A percentile compares a stretch with the other conserved stretches of the same genome.
Conservation (phyloP, 2,888 invertebrate species). For the Coelopa pilipes region DNA sequence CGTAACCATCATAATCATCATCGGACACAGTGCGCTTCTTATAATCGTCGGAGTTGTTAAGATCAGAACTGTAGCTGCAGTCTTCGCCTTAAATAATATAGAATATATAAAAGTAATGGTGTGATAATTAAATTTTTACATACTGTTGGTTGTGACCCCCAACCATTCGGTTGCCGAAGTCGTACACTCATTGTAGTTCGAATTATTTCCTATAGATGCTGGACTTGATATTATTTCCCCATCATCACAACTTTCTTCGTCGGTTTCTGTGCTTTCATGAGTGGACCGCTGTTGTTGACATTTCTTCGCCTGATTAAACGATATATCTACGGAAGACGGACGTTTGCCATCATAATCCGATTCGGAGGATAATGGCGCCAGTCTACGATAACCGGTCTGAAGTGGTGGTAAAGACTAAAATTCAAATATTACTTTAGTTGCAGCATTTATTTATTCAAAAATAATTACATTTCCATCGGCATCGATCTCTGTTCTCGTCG, state of each 20-base stretch:
- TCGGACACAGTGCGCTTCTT: conserved; percentile 64
- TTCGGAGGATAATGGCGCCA: conserved; percentile 24
- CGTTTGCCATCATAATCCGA: conserved; percentile 30
- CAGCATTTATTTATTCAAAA: neutral
- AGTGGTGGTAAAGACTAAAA: neutral
- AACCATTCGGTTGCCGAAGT: conserved; percentile 84
- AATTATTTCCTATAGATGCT: conserved; percentile 61
- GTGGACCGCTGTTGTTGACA: conserved; percentile 15
- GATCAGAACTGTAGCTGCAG: conserved; percentile 84
- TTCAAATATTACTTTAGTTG: neutral
- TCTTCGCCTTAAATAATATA: conserved; percentile 44
- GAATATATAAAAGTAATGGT: neutral
- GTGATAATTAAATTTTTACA: conserved; percentile 48
- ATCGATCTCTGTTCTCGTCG: neutral
- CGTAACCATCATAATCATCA: conserved; percentile 69
- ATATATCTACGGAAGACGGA: conserved; percentile 30
- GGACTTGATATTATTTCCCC: conserved; percentile 74
- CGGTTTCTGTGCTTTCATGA: conserved; percentile 61
- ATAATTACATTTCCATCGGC: conserved; percentile 16
- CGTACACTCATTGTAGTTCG: conserved; percentile 70
- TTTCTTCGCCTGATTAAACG: conserved; percentile 46
- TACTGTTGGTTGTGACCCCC: conserved; percentile 88
- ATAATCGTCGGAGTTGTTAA: conserved; percentile 74
- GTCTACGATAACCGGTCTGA: conserved; percentile 5
- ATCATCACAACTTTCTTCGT: conserved; percentile 68